phyloP scores from a whole-genome alignment of 2,113 vertebrate species.

The Anarrhichthys ocellatus region DNA sequence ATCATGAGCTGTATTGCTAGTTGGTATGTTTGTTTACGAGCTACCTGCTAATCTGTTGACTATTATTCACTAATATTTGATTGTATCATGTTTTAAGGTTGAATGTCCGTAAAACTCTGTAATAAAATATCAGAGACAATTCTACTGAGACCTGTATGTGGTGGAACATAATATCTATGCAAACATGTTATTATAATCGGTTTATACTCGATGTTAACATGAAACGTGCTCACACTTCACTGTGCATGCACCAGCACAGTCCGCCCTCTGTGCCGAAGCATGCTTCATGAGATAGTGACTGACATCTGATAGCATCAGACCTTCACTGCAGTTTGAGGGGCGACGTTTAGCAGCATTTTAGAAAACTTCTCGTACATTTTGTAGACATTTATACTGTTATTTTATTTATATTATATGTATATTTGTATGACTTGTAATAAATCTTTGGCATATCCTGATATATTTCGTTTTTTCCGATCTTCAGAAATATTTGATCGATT shows the following conservation, averaged over 20 bases:
- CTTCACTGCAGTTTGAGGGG: not conserved
- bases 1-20: not conserved
- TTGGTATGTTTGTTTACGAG: not conserved
- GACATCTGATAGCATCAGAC: not conserved
- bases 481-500: not conserved
- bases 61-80: not conserved
- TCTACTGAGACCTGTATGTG: not conserved
- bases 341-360: not conserved
- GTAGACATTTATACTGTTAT: not conserved
- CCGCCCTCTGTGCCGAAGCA: slow-evolving; percentile 1
- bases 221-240: not conserved
- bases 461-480: not conserved
- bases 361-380: not conserved
- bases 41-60: not conserved
- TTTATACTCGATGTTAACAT: not conserved
- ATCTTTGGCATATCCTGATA: not conserved
- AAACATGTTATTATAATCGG: not conserved
- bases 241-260: not conserved
- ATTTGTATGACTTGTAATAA: not conserved
- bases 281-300: slow-evolving; percentile 20
- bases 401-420: not conserved
- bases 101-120: not conserved
- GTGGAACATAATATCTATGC: not conserved
- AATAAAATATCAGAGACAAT: not conserved
- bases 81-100: not conserved